These are phyloP conservation scores for Tetrapedia diversipes DNA, from an alignment of 2,888 invertebrate species.

Conservation along the genomic window DNA sequence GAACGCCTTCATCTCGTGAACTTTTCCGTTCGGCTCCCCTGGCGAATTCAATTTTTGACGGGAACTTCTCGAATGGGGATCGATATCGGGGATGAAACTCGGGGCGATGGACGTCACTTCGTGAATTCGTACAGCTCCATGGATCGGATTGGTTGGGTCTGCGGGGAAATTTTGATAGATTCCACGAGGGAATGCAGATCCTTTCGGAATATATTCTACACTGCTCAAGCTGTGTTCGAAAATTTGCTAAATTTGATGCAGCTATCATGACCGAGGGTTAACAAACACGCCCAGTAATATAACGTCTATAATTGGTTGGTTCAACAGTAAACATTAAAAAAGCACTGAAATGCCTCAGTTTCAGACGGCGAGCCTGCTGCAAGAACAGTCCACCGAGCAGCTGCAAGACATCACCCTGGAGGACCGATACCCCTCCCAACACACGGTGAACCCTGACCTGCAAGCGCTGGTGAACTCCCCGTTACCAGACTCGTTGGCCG, in stretches of 20 bases:
- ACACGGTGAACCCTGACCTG: constrained; percentile 88
- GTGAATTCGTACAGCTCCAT: background rate
- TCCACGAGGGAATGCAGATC: too few species aligned
- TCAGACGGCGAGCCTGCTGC: constrained; percentile 80
- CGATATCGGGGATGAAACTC: background rate
- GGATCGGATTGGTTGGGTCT: background rate
- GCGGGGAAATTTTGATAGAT: too few species aligned
- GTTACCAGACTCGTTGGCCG: constrained; percentile 90
- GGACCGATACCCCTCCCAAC: constrained; percentile 83
- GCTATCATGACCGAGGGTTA: too few species aligned
- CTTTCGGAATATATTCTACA: too few species aligned
- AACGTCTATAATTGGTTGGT: background rate
- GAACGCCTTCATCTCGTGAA: constrained; percentile 25
- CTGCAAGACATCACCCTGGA: constrained; percentile 83
- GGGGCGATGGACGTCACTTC: background rate
- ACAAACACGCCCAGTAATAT: too few species aligned
- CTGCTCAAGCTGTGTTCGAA: too few species aligned
- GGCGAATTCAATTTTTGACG: constrained; percentile 32
- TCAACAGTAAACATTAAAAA: too few species aligned
- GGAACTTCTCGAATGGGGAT: background rate
- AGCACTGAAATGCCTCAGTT: constrained; percentile 70
- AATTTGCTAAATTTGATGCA: too few species aligned
- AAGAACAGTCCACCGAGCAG: constrained; percentile 81
- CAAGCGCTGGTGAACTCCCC: constrained; percentile 91
- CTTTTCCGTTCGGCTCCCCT: constrained; percentile 7